Base-by-base conservation (phyloP, 1,140 invertebrate species). In the Drosophila azteca region DNA sequence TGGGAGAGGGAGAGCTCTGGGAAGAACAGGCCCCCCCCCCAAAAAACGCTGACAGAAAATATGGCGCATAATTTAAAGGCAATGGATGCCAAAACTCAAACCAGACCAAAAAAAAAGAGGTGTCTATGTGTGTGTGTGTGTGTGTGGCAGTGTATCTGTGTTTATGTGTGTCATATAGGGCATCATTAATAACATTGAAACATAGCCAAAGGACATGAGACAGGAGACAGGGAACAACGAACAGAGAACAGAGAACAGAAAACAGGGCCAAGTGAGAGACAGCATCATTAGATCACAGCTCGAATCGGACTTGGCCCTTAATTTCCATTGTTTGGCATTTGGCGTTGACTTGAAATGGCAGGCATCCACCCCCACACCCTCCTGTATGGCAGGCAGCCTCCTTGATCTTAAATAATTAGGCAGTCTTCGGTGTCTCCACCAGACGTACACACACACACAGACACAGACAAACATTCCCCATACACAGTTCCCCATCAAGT, bases 321-420 rank as follows among this genome's bases (percentile, higher is more conserved):
- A 87, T 87, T 85, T 85, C 66, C 82, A 87, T 85, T 85, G 82
- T 85, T 85, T 82, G 60, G 66, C 69, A 43, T 63, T 61, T 72
- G 70, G 61, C 68, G 61, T 73, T 71, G 73, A 79, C 81, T 81
- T 77, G 74, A 77, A 77, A 74, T 74, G 74, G 65, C 75, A 63
- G 67, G 7, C 29, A 2, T 4, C 5, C 24, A 3, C 24, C 6
- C 6, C 7, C 7, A 20, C 35, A 1, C 11, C 3, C 3, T 13
- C 11, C 35, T 52, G 44, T 45, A 45, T 66, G 46, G 64, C 77
- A 57, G 31, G 31, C 69, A 50, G 17, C 44, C 64, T 44, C 59
- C 61, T 82, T 82, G 73, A 85, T 85, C 82, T 87, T 82, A 87
- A 85, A 85, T 85, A 85, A 85, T 85, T 85, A 85, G 82, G 78